Evolutionary conservation across 2,888 invertebrate species (phyloP).

Genomic region (Monochamus alternatus): DNA sequence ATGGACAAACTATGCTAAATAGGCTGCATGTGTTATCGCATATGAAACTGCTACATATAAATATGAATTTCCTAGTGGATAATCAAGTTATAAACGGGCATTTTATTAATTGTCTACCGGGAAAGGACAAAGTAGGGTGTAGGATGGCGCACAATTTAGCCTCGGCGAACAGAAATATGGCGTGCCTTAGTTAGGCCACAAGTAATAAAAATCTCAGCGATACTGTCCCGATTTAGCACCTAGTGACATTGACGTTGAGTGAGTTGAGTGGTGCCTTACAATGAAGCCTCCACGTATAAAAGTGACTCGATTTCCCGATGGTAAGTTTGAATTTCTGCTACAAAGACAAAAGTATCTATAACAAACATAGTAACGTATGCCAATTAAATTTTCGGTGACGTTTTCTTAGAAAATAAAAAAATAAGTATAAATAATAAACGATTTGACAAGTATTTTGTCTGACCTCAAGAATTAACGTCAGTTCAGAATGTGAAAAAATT

Average conservation of each 20-base stretch:
- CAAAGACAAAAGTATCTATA: too few relatives aligned
- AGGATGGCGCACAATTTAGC: slow-evolving; percentile 26
- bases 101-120: slow-evolving; percentile 26
- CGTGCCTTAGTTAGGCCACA: not conserved
- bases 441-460: too few relatives aligned
- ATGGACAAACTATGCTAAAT: too few relatives aligned
- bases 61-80: slow-evolving; percentile 27
- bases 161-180: slow-evolving; percentile 7
- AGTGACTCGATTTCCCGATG: not conserved
- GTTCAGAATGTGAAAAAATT: too few relatives aligned
- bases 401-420: too few relatives aligned
- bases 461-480: too few relatives aligned
- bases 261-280: not conserved
- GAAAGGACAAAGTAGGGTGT: slow-evolving; percentile 23
- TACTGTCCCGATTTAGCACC: not conserved
- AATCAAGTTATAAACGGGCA: slow-evolving; percentile 31
- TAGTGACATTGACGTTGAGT: slow-evolving; percentile 1
- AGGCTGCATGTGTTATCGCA: slow-evolving; percentile 1
- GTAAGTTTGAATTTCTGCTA: slow-evolving; percentile 14
- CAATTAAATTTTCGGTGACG: too few relatives aligned
- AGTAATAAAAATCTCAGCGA: not conserved
- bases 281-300: slow-evolving; percentile 27
- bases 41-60: slow-evolving; percentile 18
- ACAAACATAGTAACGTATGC: too few relatives aligned
- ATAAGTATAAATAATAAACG: too few relatives aligned